Base-by-base conservation (phyloP, 92 coral and sea anemone genomes). In the Porites lobata region DNA sequence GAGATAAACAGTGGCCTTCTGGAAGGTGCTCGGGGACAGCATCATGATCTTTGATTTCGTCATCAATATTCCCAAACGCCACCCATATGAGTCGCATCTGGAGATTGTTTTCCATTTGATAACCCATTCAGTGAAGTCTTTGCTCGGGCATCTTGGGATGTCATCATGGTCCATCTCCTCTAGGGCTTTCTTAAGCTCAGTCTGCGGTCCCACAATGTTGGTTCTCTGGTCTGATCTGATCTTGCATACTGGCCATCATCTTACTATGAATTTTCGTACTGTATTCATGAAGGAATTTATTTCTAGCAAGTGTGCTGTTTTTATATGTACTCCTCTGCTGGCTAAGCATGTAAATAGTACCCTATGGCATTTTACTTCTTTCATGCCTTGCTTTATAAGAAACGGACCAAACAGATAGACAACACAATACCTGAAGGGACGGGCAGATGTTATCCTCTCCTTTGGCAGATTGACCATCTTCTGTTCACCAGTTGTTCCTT, bases 341-440 rank as follows among this genome's bases (percentile, higher is more conserved):
- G 29, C 29, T 26, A 26, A 26, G 29, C 29, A 26, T 26, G 29
- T 26, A 71, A 82, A 82, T 73, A 82, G 53, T 20, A 77, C 90
- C 12, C 90, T 58, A 47, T 87, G 69, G 53, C 86, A 8, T 65
- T 87, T 87, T 18, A 78, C 86, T 57, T 78, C 86, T 29, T 70
- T 57, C 59, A 26, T 26, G 29, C 29, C 29, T 26, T 26, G 29
- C 29, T 26, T 26, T 26, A 1, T 26, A 26, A 26, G 61, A 84
- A 82, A 89, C 57, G 92, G 92, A 50, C 92, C 92, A 53, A 82
- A 89, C 57, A 52, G 71, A 22, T 82, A 87, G 0, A 82, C 87
- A n/a, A 22, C 91, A 58, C 80, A 80, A 64, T 85, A 85, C 12
- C 86, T 24, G 82, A 90, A 47, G 79, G 81, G 24, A 85, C 90